Conservation (phyloP, 2,888 invertebrate species). For the Erebia palarica region DNA sequence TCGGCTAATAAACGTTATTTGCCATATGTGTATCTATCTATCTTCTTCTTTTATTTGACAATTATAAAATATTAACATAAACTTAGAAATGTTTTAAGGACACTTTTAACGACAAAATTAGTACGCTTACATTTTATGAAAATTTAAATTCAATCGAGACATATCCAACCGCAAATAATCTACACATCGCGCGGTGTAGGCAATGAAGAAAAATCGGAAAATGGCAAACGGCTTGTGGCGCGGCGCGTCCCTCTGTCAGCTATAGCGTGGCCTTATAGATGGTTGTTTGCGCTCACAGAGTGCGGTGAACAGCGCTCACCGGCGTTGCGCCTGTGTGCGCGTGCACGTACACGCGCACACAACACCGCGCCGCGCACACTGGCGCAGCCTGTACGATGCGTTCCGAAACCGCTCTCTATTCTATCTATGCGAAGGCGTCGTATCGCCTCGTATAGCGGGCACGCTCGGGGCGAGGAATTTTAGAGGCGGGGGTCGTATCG, state of each 20-base stretch:
- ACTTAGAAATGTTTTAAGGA: neutral
- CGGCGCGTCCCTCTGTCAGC: slow-evolving; percentile 76
- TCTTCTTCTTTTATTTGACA: too few relatives aligned
- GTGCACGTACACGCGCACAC: slow-evolving; percentile 59
- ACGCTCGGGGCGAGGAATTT: slow-evolving; percentile 82
- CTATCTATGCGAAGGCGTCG: slow-evolving; percentile 83
- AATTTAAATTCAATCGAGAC: neutral
- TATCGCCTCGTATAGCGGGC: slow-evolving; percentile 81
- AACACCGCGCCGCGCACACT: slow-evolving; percentile 48
- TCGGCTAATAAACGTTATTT: too few relatives aligned
- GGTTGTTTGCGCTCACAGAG: slow-evolving; percentile 84
- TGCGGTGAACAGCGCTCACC: slow-evolving; percentile 83
- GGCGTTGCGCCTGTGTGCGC: slow-evolving; percentile 70
- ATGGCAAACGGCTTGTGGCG: slow-evolving; percentile 63
- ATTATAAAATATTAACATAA: too few relatives aligned
- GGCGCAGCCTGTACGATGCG: slow-evolving; percentile 68
- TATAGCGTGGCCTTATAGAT: slow-evolving; percentile 83
- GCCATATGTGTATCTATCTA: too few relatives aligned
- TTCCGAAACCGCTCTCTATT: slow-evolving; percentile 83
- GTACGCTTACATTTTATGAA: neutral
- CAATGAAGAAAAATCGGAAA: slow-evolving; percentile 33
- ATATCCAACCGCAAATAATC: neutral
- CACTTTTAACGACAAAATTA: neutral
- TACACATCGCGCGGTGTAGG: slow-evolving; percentile 12
- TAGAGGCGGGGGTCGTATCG: slow-evolving; percentile 83